phyloP scores from a whole-genome alignment of 2,113 vertebrate genomes.

The Corvus moneduloides region DNA sequence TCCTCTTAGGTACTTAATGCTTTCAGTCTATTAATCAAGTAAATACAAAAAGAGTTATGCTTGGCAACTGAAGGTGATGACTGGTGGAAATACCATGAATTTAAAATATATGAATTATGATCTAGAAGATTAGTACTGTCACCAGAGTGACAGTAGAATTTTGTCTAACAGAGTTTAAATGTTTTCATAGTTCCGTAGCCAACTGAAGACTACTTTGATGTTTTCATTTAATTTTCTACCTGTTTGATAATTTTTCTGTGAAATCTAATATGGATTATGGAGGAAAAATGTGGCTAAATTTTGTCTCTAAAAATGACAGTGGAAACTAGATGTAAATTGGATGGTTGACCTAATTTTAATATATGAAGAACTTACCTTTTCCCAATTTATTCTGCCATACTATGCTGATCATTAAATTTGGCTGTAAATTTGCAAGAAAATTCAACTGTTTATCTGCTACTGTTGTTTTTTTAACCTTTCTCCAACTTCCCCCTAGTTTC shows the following conservation, averaged over 20 bases:
- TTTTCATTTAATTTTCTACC: background rate
- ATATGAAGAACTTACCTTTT: background rate
- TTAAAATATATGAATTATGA: background rate
- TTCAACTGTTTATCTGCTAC: background rate
- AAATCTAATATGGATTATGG: background rate
- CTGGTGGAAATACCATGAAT: background rate
- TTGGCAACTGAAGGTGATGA: background rate
- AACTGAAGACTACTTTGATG: background rate
- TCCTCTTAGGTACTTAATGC: background rate
- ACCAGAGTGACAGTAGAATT: background rate
- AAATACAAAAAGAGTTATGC: background rate
- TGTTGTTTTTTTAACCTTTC: background rate
- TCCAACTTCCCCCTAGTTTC: background rate
- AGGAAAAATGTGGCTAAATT: background rate
- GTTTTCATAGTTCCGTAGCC: background rate
- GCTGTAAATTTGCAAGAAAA: background rate
- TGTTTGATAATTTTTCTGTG: background rate
- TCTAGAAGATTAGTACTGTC: background rate
- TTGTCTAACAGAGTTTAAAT: background rate
- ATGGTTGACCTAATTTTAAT: background rate
- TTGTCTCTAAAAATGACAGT: background rate
- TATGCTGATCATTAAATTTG: background rate
- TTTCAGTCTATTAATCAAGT: slow-evolving; percentile 13
- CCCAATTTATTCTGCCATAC: background rate
- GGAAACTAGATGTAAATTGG: background rate